Evolutionary conservation across 37 sponge, comb jelly and placozoan species (phyloP), one percentile per base, ranked within the genome.

Genomic region (Eunapius fragilis): DNA sequence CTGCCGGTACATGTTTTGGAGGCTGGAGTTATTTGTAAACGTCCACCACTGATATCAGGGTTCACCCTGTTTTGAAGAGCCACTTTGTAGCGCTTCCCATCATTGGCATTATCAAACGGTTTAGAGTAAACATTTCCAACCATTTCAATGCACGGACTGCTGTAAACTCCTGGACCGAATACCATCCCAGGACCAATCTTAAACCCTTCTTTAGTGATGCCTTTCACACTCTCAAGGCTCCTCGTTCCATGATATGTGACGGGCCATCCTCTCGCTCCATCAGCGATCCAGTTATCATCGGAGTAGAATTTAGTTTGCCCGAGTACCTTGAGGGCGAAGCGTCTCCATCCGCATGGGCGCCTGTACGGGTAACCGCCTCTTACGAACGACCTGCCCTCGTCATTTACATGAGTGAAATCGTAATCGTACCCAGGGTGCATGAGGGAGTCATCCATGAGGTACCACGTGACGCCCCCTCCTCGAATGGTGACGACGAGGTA

Each of bases 341-440:
- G 38, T 23, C 71, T 12, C 88, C 88, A 88, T 25, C 88, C 88
- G 67, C 75, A 88, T 7, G 88, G 88, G 7, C 88, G 77, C 25
- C 4, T 17, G 32, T 88, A 88, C 24, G 50, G 35, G 48, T 36
- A 82, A 7, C 67, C 69, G 23, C 88, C 88, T 19, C 88, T 77
- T 32, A 26, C 2, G 36, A 69, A 88, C 77, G 37, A 71, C 47
- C 17, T 76, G 5, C 71, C 77, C 67, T 31, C 71, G 38, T 88
- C 88, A 1, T 23, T 23, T 9, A 48, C 35, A 49, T 36, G 25
- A 31, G 88, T 82, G 83, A 88, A 88, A 50, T 88, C 77, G 58
- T 82, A 88, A 70, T 88, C 83, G 28, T 71, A 88, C 17, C 78
- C 12, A 25, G 88, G 88, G 19, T 69, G 83, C 17, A 88, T 78